Base-by-base conservation (phyloP, 2,113 vertebrate species). In the Shinisaurus crocodilurus region DNA sequence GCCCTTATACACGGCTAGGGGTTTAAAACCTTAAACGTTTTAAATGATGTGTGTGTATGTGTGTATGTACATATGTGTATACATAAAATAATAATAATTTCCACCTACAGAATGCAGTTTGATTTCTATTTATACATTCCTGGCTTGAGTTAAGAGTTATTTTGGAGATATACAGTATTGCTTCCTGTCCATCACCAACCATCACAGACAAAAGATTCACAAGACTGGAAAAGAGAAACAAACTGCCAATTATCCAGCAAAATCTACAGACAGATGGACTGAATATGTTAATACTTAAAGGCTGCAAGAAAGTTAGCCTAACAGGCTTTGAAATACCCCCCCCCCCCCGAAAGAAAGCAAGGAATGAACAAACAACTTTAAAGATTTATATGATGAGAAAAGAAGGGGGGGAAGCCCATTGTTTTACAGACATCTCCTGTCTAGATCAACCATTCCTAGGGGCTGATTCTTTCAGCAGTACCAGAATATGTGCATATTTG, bases 331-430 rank as follows among this genome's bases (percentile, higher is more conserved):
- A 15, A 70, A 85, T 29, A 69, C 43, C 43, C 54, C 45, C 67
- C 23, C 54, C 45, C 67, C 23, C 54, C 7, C 60, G 48, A 77
- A 92, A 65, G 43, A 54, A 90, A 83, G 70, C 79, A 93, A 43
- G 3, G 69, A 87, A 88, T 67, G 57, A 76, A 48, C 1, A 1
- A 5, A 91, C 0, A 80, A 8, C 16, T n/a, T 8, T 60, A 10
- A 82, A 82, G 50, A 2, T 57, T n/a, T 82, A 37, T 82, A 12
- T n/a, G 37, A 63, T 40, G 8, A 63, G 9, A n/a, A 82, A 57
- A 57, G 48, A 57, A 82, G 50, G n/a, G n/a, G n/a, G n/a, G 60
- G 48, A 82, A 60, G 1, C 18, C 34, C 20, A 60, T 82, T 6
- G 13, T n/a, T 57, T 82, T 25, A 82, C 23, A 82, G 50, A 82